Conservation (phyloP, 2,888 invertebrate species). For the Bugulina stolonifera region DNA sequence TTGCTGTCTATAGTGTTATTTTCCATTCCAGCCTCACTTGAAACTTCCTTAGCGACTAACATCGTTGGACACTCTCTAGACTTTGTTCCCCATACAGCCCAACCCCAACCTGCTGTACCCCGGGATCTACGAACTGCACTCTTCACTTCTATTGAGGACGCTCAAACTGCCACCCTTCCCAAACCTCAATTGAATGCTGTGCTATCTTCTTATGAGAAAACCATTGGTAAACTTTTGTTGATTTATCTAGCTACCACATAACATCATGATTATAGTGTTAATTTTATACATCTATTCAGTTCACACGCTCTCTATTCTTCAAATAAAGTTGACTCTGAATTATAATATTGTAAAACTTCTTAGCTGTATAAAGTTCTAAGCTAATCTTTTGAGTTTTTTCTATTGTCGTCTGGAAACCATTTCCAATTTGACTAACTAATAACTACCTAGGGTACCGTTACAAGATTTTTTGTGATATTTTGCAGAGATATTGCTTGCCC, state of each 20-base stretch:
- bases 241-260: too few relatives aligned
- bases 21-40: conserved; percentile 4
- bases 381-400: too few relatives aligned
- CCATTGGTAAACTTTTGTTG: conserved; percentile 50
- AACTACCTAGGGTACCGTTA: too few relatives aligned
- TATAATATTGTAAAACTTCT: too few relatives aligned
- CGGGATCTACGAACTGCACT: conserved; percentile 40
- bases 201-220: conserved; percentile 48
- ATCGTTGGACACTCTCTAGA: conserved; percentile 36
- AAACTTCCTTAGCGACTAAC: neutral
- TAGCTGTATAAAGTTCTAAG: too few relatives aligned
- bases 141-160: conserved; percentile 40
- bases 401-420: too few relatives aligned
- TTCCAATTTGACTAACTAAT: too few relatives aligned
- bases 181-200: conserved; percentile 45
- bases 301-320: too few relatives aligned
- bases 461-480: conserved; percentile 26
- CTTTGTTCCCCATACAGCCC: conserved; percentile 44
- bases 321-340: too few relatives aligned
- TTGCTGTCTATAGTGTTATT: too few relatives aligned
- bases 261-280: too few relatives aligned
- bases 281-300: too few relatives aligned
- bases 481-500: conserved; percentile 45
- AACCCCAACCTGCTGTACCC: conserved; percentile 45
- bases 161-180: conserved; percentile 44